Base-by-base conservation (phyloP, 2,888 invertebrate genomes). In the Mesopsocus fuscifrons region DNA sequence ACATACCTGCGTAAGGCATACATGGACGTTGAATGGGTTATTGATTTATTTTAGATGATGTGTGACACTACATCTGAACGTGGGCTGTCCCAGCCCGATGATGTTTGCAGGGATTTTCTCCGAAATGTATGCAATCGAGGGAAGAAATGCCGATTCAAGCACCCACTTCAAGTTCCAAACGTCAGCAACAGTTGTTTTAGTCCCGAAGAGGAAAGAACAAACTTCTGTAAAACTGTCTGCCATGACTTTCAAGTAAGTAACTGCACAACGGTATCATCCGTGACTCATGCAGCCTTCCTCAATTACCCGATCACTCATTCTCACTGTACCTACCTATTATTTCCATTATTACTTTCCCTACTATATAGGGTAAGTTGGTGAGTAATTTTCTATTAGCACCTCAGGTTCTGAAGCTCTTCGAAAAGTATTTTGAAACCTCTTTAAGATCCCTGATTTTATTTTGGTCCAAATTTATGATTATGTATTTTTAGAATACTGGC, bases 91-190 rank as follows among this genome's bases (percentile, higher is more conserved):
- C n/a, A n/a, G n/a, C n/a, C n/a, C 21, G 38, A 38, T 20, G 38
- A 38, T 20, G 21, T 38, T 38, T 38, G 38, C 20, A 15, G 38
- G n/a, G 38, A 38, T 38, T 38, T 18, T 38, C 13, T 38, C n/a
- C 17, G 38, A 38, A 38, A 38, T 38, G 38, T 38, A 5, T 38
- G 38, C 20, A 20, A 17, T 20, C 15, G 38, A 21, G 38, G 38
- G 18, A 38, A 21, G 18, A 38, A 38, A 17, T 38, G 38, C 20
- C 6, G 38, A n/a, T 38, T 17, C 21, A 38, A 38, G 11, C 38
- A 38, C 21, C 38, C 38, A 18, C 9, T 4, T n/a, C 17, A 38
- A 38, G 21, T 17, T 17, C 38, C 11, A 11, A 11, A 26, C 11
- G 26, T 9, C 26, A 9, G 6, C 11, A 26, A 11, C 26, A 9